Conservation (phyloP, 2,888 invertebrate species). For the Cantharis nigra region DNA sequence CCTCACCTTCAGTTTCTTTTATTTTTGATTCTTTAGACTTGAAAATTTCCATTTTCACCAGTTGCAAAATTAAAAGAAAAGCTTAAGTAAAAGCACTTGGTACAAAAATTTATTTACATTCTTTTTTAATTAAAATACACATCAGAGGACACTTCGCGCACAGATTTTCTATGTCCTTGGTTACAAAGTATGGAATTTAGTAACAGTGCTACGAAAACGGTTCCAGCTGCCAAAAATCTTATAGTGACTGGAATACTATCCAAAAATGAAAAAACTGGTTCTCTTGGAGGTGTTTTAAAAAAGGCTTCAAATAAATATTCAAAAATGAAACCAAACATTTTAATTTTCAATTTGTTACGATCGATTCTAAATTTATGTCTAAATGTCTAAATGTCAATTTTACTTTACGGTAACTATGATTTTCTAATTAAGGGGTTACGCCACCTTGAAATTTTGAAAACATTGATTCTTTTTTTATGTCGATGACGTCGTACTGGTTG, state of each 20-base stretch:
- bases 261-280: neutral
- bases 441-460: too few relatives aligned
- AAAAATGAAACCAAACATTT: neutral
- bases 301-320: neutral
- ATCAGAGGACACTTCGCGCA: neutral
- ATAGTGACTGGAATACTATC: neutral
- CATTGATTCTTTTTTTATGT: too few relatives aligned
- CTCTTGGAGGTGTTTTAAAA: neutral
- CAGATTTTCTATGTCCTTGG: neutral
- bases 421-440: neutral
- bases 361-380: too few relatives aligned
- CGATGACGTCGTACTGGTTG: too few relatives aligned
- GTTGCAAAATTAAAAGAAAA: neutral
- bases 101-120: neutral
- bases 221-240: neutral
- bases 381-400: neutral
- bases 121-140: neutral
- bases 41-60: neutral
- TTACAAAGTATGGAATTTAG: neutral
- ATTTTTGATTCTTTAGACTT: too few relatives aligned
- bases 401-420: neutral
- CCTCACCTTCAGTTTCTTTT: too few relatives aligned
- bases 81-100: neutral
- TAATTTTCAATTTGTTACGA: neutral
- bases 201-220: neutral